Evolutionary conservation across 2,888 invertebrate species (phyloP), one percentile per base, ranked within the genome.

Genomic region (Nymphalis polychloros): DNA sequence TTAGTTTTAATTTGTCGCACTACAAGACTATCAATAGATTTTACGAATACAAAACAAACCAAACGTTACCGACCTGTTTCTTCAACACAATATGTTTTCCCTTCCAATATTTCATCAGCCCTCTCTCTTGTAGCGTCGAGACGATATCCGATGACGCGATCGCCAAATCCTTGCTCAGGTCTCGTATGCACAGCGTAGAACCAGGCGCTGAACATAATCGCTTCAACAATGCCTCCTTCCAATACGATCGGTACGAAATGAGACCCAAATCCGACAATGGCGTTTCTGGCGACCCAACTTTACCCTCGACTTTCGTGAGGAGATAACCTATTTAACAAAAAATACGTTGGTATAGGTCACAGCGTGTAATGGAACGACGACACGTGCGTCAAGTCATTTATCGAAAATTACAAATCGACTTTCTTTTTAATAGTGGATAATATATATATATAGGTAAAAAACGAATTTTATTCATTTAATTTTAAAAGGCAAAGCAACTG

Each of bases 71-170:
- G 78, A 97, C 97, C 95, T 97, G 97, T 90, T 97, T 97, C 87
- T 98, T 98, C 64, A 99, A 94, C 63, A 99, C 97, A 78, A 99
- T 97, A 90, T 99, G 99, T 87, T 98, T 98, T 71, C 98, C 98
- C 90, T 99, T 99, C 98, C 99, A 99, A 87, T 99, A 99, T 89
- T 99, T 99, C 95, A 99, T 97, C 94, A 99, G 97, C 8, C 98
- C 98, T 74, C 99, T 93, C 20, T 98, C 98, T 82, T 99, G 98
- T 53, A 99, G 93, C 5, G 99, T 99, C 75, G 98, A 98, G 31
- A 99, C 98, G 72, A 99, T 98, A 86, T 99, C 99, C 84, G 98
- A 98, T 1, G 98, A 97, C 80, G 98, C 98, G 76, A 99, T 98
- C 20, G 98, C 98, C 93, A 98, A 96, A 92, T 98, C 98, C 85